Evolutionary conservation across 2,888 invertebrate genomes (phyloP), one percentile per base, ranked within the genome.

Genomic region (Dicyrtoma fusca): DNA sequence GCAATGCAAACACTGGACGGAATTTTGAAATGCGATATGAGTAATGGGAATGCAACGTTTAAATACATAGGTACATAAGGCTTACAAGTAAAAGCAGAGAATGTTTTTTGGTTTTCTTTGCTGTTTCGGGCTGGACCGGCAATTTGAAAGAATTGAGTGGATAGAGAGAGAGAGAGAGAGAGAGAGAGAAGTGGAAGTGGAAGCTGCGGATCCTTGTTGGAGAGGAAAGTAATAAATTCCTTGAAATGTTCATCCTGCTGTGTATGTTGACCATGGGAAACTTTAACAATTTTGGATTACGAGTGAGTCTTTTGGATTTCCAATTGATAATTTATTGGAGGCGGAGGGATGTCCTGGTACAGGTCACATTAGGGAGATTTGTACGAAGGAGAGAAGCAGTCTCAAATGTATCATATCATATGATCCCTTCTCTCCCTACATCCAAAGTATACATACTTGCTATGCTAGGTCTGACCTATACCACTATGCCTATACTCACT

Each of bases 251-350:
- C 71, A 72, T 53, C 73, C 62, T 71, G 53, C 70, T 72, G 62
- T 62, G 65, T 68, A 65, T 45, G 53, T 72, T 72, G 70, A 51
- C 62, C 72, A 64, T 44, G 66, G 45, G 65, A 74, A 71, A 71
- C 73, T 75, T 72, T 74, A 71, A 74, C 71, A 76, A 71, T 75
- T 72, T 68, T 66, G 72, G 71, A 75, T 66, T 75, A 74, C 69
- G 51, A 70, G 49, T 57, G 69, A 65, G 65, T 61, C 49, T 69
- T 53, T 72, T 55, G 74, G 74, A 72, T 74, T 74, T 72, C 72
- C 74, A 74, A 72, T 74, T 70, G 72, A 75, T 75, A 75, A 75
- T 73, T 75, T 75, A 75, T 75, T 74, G 71, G 68, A 63, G 47
- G 68, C 62, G 62, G 62, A 66, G 61, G 17, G 42, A 42, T 11